Conservation (phyloP, 2,888 invertebrate species). For the Dryadula phaetusa region DNA sequence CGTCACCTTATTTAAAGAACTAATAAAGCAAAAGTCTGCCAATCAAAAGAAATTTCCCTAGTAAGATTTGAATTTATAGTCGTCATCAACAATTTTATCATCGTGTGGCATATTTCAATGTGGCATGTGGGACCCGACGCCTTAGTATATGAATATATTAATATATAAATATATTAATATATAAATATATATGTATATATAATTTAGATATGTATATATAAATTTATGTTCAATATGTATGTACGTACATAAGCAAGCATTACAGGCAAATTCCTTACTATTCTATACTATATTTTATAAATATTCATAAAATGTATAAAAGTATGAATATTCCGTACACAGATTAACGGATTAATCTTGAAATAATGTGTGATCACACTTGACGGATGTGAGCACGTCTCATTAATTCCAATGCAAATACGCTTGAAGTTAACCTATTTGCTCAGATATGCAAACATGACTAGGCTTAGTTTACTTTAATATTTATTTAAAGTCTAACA, state of each 20-base stretch:
- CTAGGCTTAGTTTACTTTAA: conserved; percentile 23
- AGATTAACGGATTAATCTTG: conserved; percentile 7
- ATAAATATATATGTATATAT: background rate
- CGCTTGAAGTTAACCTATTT: conserved; percentile 45
- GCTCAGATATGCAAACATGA: conserved; percentile 39
- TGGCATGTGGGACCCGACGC: too few relatives aligned
- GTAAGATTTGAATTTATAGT: too few relatives aligned
- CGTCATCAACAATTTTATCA: too few relatives aligned
- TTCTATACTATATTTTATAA: background rate
- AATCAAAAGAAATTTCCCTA: too few relatives aligned
- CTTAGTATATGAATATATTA: too few relatives aligned
- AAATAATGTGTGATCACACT: conserved; percentile 40
- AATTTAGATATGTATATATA: background rate
- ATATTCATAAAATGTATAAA: conserved; percentile 12
- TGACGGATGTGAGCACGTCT: conserved; percentile 50
- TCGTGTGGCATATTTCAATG: too few relatives aligned
- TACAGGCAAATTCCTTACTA: background rate
- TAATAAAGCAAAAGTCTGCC: too few relatives aligned
- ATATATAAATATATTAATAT: too few relatives aligned
- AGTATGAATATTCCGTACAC: background rate
- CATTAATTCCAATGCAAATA: conserved; percentile 52
- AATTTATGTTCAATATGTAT: background rate
- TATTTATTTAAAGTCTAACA: conserved; percentile 13
- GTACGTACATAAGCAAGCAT: background rate
- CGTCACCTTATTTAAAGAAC: too few relatives aligned